phyloP scores from a whole-genome alignment of 2,113 vertebrate species.

The Hydrochoerus hydrochaeris region DNA sequence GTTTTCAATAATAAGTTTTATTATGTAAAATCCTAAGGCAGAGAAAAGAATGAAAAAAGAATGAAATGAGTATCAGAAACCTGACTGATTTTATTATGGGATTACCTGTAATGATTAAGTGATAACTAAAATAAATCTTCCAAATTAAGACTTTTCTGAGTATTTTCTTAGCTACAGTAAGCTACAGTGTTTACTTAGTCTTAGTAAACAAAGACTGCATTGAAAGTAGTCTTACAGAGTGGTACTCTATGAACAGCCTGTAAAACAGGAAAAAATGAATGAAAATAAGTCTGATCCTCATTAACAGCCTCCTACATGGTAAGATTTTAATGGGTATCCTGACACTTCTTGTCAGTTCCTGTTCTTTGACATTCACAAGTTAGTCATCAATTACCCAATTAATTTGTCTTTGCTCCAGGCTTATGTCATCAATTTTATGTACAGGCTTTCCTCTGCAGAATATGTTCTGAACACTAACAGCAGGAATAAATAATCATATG shows the following conservation, averaged over 20 bases:
- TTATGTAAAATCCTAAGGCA: neutral
- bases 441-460: neutral
- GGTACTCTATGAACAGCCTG: neutral
- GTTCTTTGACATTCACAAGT: neutral
- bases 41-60: fast-evolving
- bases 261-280: neutral
- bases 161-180: neutral
- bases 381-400: neutral
- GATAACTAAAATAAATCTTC: constrained; percentile 18
- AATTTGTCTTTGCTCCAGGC: neutral
- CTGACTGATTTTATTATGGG: neutral
- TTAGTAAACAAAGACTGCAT: neutral
- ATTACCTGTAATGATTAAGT: constrained; percentile 52
- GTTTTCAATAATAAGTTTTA: neutral
- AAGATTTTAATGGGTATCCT: neutral
- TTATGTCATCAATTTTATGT: neutral
- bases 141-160: neutral
- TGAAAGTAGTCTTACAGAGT: neutral
- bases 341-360: neutral
- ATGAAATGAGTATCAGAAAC: neutral
- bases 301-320: neutral
- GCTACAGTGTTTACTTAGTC: no score
- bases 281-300: neutral
- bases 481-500: neutral
- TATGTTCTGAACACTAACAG: neutral